Evolutionary conservation across 1,140 invertebrate species (phyloP), one percentile per base, ranked within the genome.

Genomic region (Drosophila nasuta): DNA sequence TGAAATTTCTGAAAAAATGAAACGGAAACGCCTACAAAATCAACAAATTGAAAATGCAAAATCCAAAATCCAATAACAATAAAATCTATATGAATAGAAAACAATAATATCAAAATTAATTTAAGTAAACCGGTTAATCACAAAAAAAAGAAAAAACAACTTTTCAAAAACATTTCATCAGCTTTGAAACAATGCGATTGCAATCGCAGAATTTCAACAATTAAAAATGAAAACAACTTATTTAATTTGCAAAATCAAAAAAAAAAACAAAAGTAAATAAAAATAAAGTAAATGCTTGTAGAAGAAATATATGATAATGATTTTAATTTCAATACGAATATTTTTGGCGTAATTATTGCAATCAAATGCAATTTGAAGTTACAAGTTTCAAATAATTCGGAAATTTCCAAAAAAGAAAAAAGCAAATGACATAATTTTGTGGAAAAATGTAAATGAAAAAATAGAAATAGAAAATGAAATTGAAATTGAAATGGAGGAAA

Each of bases 371-470:
- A 25, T 25, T 25, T 25, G 20, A 25, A 4, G 20, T 25, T 25
- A 25, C 20, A 25, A 25, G 20, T 25, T 25, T 25, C 20, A 33
- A 33, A 33, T 33, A 33, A 33, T 38, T 38, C 8, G 35, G 35
- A 38, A 38, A 38, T 38, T 38, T 38, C n/a, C 5, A 11, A 25
- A 25, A 25, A 49, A 25, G 17, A 8, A 8, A 25, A 49, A 3
- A 2, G 6, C 43, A 25, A 57, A 52, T 66, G 62, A 66, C 43
- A 57, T 43, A 58, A 57, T 65, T 25, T 65, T 25, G 15, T 5
- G n/a, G 7, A 46, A 13, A 11, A 30, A 57, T 54, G 30, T 3
- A 35, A 5, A 54, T 35, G 13, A 25, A 33, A 8, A n/a, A 35
- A 1, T 5, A 15, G 33, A 20, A 69, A n/a, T 43, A 33, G 11